Conservation (phyloP, 2,888 invertebrate genomes). For the Dynastes tityus region DNA sequence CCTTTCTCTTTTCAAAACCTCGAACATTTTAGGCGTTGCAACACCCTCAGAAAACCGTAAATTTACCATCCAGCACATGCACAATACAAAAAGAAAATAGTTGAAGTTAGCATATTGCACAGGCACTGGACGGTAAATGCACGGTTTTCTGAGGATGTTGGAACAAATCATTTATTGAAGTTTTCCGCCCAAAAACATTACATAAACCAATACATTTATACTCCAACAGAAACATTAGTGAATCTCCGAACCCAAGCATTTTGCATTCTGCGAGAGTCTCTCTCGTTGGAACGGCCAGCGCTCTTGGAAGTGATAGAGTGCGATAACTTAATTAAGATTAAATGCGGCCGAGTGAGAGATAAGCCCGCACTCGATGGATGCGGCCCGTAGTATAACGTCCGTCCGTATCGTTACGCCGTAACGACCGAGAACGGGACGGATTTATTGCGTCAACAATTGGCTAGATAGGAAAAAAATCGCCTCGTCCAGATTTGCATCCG, state of each 20-base stretch:
- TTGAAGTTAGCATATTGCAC: too few species aligned
- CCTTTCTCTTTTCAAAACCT: too few species aligned
- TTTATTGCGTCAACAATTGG: conserved; percentile 46
- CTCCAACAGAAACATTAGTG: too few species aligned
- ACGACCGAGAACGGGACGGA: conserved; percentile 39
- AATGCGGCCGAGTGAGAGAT: conserved; percentile 43
- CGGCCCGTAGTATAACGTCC: background rate
- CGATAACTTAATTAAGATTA: conserved; percentile 47
- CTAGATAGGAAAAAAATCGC: conserved; percentile 26
- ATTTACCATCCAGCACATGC: too few species aligned
- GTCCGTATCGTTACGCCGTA: conserved; percentile 32
- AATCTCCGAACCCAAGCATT: background rate
- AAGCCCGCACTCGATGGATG: conserved; percentile 4
- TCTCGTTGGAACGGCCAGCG: background rate
- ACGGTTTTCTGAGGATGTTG: too few species aligned
- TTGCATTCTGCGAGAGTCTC: background rate
- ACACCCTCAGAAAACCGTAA: too few species aligned
- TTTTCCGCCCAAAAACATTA: too few species aligned
- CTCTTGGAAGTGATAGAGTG: conserved; percentile 20
- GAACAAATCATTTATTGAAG: too few species aligned
- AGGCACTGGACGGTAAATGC: too few species aligned
- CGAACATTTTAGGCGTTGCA: too few species aligned
- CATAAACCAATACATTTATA: too few species aligned
- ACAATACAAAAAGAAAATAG: too few species aligned
- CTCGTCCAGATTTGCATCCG: conserved; percentile 27